These are phyloP conservation scores for Euphydryas editha DNA, from an alignment of 2,888 invertebrate species.

Conservation along the genomic window DNA sequence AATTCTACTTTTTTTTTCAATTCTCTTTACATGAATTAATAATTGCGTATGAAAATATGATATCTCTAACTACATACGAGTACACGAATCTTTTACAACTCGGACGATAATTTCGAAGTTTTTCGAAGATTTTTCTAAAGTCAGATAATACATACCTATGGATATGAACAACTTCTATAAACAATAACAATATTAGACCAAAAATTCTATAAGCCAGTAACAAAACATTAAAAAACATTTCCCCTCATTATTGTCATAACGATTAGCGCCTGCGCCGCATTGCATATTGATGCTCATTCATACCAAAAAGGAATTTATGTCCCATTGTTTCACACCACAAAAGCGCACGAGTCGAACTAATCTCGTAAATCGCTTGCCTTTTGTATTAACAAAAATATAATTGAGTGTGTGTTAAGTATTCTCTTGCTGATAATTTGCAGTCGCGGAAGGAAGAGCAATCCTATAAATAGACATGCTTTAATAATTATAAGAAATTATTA, in stretches of 20 bases:
- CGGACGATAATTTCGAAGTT: no score
- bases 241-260: background rate
- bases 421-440: background rate
- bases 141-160: no score
- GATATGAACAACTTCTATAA: no score
- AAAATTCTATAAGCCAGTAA: background rate
- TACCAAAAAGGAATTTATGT: conserved; percentile 4
- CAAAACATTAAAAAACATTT: background rate
- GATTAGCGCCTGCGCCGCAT: background rate
- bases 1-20: no score
- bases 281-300: conserved; percentile 1
- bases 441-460: background rate
- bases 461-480: no score
- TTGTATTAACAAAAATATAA: background rate
- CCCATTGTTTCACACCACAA: background rate
- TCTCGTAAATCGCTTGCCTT: background rate
- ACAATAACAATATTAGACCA: background rate
- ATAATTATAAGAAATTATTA: no score
- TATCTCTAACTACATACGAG: no score
- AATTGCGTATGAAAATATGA: no score
- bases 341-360: background rate
- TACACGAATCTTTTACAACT: no score
- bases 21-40: no score
- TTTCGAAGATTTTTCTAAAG: no score
- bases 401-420: background rate